Conservation (phyloP, 1,140 invertebrate species). For the Aethina tumida region DNA sequence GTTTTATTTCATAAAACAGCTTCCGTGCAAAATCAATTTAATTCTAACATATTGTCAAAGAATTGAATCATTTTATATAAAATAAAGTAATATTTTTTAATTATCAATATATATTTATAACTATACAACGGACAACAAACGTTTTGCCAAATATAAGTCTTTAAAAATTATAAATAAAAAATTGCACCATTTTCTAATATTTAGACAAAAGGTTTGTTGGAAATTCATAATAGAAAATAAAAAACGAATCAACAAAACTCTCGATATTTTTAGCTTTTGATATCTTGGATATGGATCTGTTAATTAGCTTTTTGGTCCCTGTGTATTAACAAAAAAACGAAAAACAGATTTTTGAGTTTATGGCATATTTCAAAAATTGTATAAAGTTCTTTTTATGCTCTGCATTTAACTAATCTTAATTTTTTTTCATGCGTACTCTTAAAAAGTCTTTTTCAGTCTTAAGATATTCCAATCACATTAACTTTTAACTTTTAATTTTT, state of each 20-base stretch:
- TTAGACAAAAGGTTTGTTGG: constrained; percentile 1
- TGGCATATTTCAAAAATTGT: constrained; percentile 31
- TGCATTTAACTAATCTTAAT: constrained; percentile 8
- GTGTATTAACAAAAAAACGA: constrained; percentile 18
- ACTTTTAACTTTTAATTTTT: constrained; percentile 11
- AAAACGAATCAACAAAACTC: constrained; percentile 16
- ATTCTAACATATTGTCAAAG: constrained; percentile 34
- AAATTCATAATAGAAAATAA: constrained; percentile 13
- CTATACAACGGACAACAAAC: constrained; percentile 10
- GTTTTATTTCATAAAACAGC: constrained; percentile 9
- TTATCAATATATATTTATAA: background rate
- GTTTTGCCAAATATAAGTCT: constrained; percentile 8
- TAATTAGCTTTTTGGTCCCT: constrained; percentile 29
- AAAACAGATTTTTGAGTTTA: constrained; percentile 13
- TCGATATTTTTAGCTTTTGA: constrained; percentile 26
- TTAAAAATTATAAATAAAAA: constrained; percentile 10
- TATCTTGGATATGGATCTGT: constrained; percentile 31
- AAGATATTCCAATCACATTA: constrained; percentile 27
- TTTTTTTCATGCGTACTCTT: too few relatives aligned
- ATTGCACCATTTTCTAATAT: constrained; percentile 9
- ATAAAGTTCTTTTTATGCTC: constrained; percentile 7
- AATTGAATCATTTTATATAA: constrained; percentile 28
- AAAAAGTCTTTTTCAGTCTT: constrained; percentile 27
- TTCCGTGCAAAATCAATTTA: constrained; percentile 8
- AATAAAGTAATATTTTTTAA: constrained; percentile 9